Base-by-base conservation (phyloP, 30 jellyfish, hydroid and myxozoan species). In the Aurelia coerulea region DNA sequence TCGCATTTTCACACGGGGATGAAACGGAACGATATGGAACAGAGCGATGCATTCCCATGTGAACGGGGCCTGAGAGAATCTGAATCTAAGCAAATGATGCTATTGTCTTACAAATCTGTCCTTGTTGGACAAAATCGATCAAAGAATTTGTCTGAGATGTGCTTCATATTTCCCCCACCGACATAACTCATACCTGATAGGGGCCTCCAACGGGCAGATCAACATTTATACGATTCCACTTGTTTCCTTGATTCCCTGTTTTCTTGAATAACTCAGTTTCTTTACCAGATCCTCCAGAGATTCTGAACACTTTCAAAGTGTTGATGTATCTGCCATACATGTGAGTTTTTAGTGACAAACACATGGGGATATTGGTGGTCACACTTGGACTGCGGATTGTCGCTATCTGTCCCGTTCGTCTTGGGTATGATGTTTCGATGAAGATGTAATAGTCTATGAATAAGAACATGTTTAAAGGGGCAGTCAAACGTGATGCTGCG, bases 401-500 rank as follows among this genome's bases (percentile, higher is more conserved):
- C 4, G 91, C 91, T 8, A 4, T 18, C 34, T 82, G 78, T 14
- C 91, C 91, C 8, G 1, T 41, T n/a, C 85, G 49, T 31, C 91
- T 68, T 34, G 91, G 91, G 54, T 82, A 82, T 35, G 91, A 82
- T 4, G 91, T 31, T 42, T 82, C 91, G 60, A 82, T 82, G 62
- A 68, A 82, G 58, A 70, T 32, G 56, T 82, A 82, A 52, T 68
- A 42, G 71, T 56, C 91, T 82, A n/a, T 13, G n/a, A 78, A 64
- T 12, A 32, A 60, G 51, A 78, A 46, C 1, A 34, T 14, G 12
- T 12, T n/a, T n/a, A 4, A 41, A n/a, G n/a, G n/a, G n/a, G n/a
- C n/a, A n/a, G n/a, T n/a, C n/a, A n/a, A n/a, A n/a, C n/a, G n/a
- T n/a, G n/a, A n/a, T n/a, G n/a, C n/a, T n/a, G n/a, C n/a, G n/a